These are phyloP conservation scores for Adelges cooleyi DNA, from an alignment of 1,140 invertebrate genomes.

Conservation along the genomic window DNA sequence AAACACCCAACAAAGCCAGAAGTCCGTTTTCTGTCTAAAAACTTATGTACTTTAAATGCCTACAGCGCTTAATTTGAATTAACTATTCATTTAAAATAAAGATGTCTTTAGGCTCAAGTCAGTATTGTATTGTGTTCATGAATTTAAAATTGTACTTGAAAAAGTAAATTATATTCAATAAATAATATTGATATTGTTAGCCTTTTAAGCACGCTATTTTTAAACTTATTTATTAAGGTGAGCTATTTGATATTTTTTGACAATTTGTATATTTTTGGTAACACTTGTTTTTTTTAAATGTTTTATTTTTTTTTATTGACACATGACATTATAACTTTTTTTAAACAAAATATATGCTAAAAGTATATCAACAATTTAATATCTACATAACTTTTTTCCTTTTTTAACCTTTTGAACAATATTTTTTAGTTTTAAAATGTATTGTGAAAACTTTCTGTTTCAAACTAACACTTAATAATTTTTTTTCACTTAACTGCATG, in stretches of 20 bases:
- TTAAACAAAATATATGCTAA: slow-evolving; percentile 10
- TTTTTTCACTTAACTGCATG: slow-evolving; percentile 3
- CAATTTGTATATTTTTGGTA: slow-evolving; percentile 22
- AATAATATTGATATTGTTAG: slow-evolving; percentile 13
- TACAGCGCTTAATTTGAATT: slow-evolving; percentile 1
- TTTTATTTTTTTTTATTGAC: neutral
- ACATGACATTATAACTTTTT: slow-evolving; percentile 8
- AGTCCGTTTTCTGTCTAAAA: slow-evolving; percentile 6
- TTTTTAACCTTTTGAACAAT: too few species aligned
- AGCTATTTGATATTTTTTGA: slow-evolving; percentile 29
- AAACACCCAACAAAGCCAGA: slow-evolving; percentile 71
- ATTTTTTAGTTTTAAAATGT: too few species aligned
- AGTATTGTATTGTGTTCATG: slow-evolving; percentile 22
- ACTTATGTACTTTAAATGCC: slow-evolving; percentile 14
- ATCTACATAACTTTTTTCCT: too few species aligned
- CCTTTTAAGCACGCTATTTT: slow-evolving; percentile 7
- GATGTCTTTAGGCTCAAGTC: slow-evolving; percentile 6
- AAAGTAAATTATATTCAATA: neutral
- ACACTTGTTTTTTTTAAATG: neutral
- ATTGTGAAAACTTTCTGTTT: neutral
- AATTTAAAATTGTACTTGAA: too few species aligned
- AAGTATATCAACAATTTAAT: too few species aligned
- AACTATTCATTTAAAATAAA: neutral
- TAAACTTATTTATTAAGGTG: slow-evolving; percentile 8
- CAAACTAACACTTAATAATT: neutral